Evolutionary conservation across 2,113 vertebrate species (phyloP), one percentile per base, ranked within the genome.

Genomic region (Calcarius ornatus): DNA sequence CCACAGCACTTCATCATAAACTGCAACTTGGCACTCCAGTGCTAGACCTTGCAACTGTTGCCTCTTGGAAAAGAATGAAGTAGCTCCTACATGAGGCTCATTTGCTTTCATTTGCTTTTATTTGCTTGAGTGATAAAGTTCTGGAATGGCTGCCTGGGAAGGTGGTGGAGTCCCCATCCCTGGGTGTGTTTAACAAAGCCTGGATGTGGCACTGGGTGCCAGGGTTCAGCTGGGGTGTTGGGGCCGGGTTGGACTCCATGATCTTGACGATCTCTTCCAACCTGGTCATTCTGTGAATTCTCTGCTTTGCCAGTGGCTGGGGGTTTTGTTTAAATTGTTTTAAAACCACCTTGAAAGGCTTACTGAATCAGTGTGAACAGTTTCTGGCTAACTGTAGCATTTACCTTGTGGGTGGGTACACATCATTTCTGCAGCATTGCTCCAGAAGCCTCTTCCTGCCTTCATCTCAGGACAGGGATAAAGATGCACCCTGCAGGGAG

Each of bases 1-100:
- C 69, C 48, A 10, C 61, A 48, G 51, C 0, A 0, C 73, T 65
- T 75, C 25, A 8, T 75, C 65, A 28, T 45, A 20, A 80, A 51
- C 37, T 27, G 9, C 0, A 1, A 3, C 33, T 45, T 31, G 25
- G 35, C 0, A 0, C 15, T 35, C 19, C 63, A 18, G 22, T 71
- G 28, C 27, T 28, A 33, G 68, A 59, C 42, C 21, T 90, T 85
- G 70, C 38, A 24, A 31, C 33, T 43, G 31, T 9, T 91, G 10
- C 15, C 65, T 17, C 27, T 47, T 71, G 12, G 47, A 37, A 77
- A 31, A 64, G 30, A 53, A 73, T 60, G 12, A 78, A 56, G 19
- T 19, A 31, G 12, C 30, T 90, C 68, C 72, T 84, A 14, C 30
- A 10, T 28, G 42, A 69, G 38, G 30, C 43, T 93, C 7, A 1